Evolutionary conservation across 1,140 invertebrate species (phyloP), one percentile per base, ranked within the genome.

Genomic region (Ganaspis sp.): DNA sequence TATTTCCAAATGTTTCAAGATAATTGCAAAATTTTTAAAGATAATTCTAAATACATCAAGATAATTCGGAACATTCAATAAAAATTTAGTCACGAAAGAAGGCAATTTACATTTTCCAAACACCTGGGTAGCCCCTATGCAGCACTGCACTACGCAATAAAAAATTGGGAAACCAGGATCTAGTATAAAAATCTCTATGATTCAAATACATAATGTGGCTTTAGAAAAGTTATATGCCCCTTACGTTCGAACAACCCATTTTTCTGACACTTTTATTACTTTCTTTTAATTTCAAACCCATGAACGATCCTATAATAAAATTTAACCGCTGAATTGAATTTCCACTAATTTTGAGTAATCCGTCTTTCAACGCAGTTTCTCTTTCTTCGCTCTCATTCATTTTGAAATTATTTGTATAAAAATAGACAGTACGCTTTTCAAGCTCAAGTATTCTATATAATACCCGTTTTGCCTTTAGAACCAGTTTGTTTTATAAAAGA

Each of bases 301-400:
- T 49, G 45, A 17, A 49, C 17, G 45, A 49, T 45, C n/a, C 42
- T 4, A 11, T 45, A 45, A n/a, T 49, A 49, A 49, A 49, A 15
- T 49, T 49, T 49, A 15, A 17, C 45, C 8, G n/a, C 5, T 49
- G 45, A 49, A 49, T 49, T 49, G 4, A 49, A 49, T 49, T 49
- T 49, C 45, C 45, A 49, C 45, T 49, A 49, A 49, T 49, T 49
- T 49, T 49, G 17, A 49, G n/a, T 49, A 49, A 49, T 49, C 17
- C 15, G 17, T 49, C 45, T 49, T 49, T 17, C 17, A n/a, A 8
- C 45, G 17, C 1, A 49, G 45, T 17, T 49, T 49, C 45, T 49
- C 45, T 49, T 49, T 49, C 17, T 5, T 4, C 8, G 12, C 3
- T 3, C 42, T 45, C 12, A 45, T 45, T 45, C 42, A 45, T 15